These are phyloP conservation scores for Orientallactaga bullata DNA, from an alignment of 2,113 vertebrate genomes.

Conservation along the genomic window DNA sequence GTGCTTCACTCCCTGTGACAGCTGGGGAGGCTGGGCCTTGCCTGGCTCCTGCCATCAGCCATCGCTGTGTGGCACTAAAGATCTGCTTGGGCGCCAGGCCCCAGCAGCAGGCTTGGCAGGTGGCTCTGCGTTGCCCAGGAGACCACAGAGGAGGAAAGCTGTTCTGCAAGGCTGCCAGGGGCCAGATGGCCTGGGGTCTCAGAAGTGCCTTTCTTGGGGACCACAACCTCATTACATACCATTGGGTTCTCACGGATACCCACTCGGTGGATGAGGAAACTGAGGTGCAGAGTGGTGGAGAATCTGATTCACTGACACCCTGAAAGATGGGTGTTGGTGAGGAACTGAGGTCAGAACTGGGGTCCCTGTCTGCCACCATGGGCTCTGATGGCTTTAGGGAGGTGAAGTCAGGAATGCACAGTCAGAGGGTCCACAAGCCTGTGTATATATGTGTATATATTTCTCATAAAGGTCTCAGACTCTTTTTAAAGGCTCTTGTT, in stretches of 20 bases:
- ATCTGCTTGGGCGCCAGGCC: slow-evolving; percentile 65
- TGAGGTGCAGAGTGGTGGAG: neutral
- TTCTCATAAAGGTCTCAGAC: neutral
- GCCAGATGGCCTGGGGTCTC: slow-evolving; percentile 56
- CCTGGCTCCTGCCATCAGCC: slow-evolving; percentile 78
- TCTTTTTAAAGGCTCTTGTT: neutral
- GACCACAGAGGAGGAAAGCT: slow-evolving; percentile 53
- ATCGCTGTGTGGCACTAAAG: slow-evolving; percentile 78
- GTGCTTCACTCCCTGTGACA: slow-evolving; percentile 61
- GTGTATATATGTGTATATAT: accelerated
- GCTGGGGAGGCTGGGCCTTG: slow-evolving; percentile 73
- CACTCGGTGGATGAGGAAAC: neutral
- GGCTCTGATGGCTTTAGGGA: too few relatives aligned
- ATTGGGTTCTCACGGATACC: neutral
- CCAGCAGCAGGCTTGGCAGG: slow-evolving; percentile 73
- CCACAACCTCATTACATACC: neutral
- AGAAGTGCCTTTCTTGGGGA: neutral
- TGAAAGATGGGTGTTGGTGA: neutral
- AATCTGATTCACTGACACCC: neutral
- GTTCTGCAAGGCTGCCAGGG: neutral
- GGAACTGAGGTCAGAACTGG: neutral
- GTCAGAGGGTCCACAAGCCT: neutral
- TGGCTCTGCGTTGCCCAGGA: slow-evolving; percentile 74
- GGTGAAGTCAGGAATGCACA: neutral
- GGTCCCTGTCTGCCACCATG: neutral